Percentiles rank a stretch among this genome's conserved stretches.
Conservation (phyloP, 2,797 vertebrate genomes). For the Spea hammondii region DNA sequence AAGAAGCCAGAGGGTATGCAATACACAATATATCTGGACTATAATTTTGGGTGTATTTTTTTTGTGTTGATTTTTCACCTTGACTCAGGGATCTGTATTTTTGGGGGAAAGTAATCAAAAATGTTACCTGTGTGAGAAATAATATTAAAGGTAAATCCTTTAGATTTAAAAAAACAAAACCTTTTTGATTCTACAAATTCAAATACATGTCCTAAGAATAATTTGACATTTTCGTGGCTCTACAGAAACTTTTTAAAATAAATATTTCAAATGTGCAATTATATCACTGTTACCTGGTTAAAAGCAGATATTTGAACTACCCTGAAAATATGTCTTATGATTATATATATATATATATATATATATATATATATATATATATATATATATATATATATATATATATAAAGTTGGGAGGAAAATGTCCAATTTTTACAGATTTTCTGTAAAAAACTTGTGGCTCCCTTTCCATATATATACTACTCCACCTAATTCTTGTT, state of each 20-base stretch:
- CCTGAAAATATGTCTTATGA: too few relatives aligned
- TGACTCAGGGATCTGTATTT: slow-evolving; percentile 43
- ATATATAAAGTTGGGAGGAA: slow-evolving; percentile 23
- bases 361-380: slow-evolving; percentile 2
- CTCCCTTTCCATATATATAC: slow-evolving; percentile 16
- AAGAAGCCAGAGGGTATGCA: slow-evolving; percentile 7
- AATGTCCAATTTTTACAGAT: slow-evolving; percentile 38
- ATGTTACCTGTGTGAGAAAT: neutral
- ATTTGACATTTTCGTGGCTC: too few relatives aligned
- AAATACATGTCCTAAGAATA: too few relatives aligned
- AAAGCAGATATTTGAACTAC: too few relatives aligned
- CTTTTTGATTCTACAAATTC: neutral
- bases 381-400: slow-evolving; percentile 2
- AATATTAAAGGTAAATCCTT: too few relatives aligned
- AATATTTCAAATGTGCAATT: neutral
- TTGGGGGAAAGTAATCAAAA: neutral
- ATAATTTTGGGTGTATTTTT: neutral
- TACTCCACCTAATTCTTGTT: neutral
- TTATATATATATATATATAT: slow-evolving; percentile 1
- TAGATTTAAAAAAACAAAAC: too few relatives aligned
- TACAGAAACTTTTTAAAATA: too few relatives aligned
- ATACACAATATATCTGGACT: slow-evolving; percentile 16
- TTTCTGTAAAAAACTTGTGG: slow-evolving; percentile 12
- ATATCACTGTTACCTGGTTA: too few relatives aligned
- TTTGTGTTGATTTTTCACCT: neutral